Base-by-base conservation (phyloP, 2,888 invertebrate genomes). In the Omphaloscelis lunosa region DNA sequence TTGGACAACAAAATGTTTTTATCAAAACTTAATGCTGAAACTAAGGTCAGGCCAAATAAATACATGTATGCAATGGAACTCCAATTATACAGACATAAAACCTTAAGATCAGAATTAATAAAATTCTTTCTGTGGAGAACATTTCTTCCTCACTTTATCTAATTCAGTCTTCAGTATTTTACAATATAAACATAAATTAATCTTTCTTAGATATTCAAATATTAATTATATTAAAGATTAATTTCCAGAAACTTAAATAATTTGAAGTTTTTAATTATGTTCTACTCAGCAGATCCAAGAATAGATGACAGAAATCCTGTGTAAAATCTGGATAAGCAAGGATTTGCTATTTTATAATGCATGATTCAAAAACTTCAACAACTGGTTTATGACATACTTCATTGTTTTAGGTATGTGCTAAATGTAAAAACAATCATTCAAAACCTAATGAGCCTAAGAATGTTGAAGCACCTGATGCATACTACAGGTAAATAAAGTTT, bases 1-100 rank as follows among this genome's bases (percentile, higher is more conserved):
- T 95, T 99, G 68, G 97, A 97, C 86, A 97, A 98, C 88, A 98
- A 98, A 94, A 95, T 97, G 80, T 97, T 97, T 89, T 94, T 98
- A 78, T 97, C 98, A 17, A 97, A 97, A 91, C 96, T 97, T 9
- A 97, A 97, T 86, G 95, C 97, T 66, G 97, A 97, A 89, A 97
- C 97, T 73, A 98, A 98, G 94, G 98, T 98, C 69, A 98, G 74
- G 12, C 9, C 12, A 27, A 62, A 39, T 29, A 17, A 23, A 27
- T 23, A 66, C 8, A n/a, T 66, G 17, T 48, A 1, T 23, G 39
- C 20, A 74, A n/a, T 61, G 41, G 15, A 62, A 67, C 29, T 53
- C 66, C 0, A 48, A 34, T 34, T 56, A 39, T 1, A 23, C 6
- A 34, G 17, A 15, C n/a, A 23, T 7, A 20, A 34, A 39, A 27